phyloP scores from a whole-genome alignment of 1,140 invertebrate species.

The Drosophila nannoptera region DNA sequence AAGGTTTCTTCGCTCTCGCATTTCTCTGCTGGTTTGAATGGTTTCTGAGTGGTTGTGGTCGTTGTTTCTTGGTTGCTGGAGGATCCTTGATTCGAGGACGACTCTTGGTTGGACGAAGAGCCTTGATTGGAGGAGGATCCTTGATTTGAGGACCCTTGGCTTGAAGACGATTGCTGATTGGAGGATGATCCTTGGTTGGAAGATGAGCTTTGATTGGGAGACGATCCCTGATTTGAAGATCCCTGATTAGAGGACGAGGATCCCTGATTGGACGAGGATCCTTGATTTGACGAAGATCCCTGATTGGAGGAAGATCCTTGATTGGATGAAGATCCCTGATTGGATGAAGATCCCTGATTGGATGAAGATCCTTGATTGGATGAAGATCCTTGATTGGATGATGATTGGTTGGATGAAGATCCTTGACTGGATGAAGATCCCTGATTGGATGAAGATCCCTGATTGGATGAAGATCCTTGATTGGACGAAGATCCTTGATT shows the following conservation, averaged over 20 bases:
- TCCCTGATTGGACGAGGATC: constrained; percentile 15
- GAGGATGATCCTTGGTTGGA: constrained; percentile 47
- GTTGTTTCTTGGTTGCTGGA: constrained; percentile 39
- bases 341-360: constrained; percentile 21
- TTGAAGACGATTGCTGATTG: constrained; percentile 35
- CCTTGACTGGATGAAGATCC: constrained; percentile 21
- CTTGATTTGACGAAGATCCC: constrained; percentile 35
- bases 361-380: constrained; percentile 24
- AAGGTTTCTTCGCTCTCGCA: constrained; percentile 81
- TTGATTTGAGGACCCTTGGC: constrained; percentile 35
- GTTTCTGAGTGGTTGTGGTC: constrained; percentile 58
- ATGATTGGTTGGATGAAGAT: constrained; percentile 25
- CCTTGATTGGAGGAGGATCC: constrained; percentile 35
- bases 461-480: constrained; percentile 23
- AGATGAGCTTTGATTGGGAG: constrained; percentile 35
- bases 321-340: constrained; percentile 23
- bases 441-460: constrained; percentile 28
- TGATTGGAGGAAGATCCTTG: constrained; percentile 28
- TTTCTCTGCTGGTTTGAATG: constrained; percentile 62
- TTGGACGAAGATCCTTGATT: constrained; percentile 30
- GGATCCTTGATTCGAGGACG: constrained; percentile 35
- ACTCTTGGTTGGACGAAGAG: constrained; percentile 42
- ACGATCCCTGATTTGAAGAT: constrained; percentile 33
- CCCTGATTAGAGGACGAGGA: constrained; percentile 31
- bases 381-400: constrained; percentile 25